These are phyloP conservation scores for Uloborus diversus DNA, from an alignment of 1,140 invertebrate species.

Conservation along the genomic window DNA sequence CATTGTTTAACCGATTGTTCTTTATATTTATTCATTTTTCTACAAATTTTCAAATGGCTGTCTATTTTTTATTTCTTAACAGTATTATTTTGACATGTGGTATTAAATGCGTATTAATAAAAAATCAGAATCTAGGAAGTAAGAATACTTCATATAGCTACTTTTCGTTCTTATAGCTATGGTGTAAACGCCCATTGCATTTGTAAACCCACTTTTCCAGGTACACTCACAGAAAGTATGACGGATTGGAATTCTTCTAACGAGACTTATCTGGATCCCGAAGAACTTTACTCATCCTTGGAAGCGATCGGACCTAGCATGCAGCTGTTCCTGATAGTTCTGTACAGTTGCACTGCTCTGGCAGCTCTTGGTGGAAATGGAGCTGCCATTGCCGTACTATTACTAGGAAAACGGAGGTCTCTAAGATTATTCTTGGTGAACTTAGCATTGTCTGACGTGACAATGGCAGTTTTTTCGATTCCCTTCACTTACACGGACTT, in stretches of 20 bases:
- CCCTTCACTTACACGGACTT: slow-evolving; percentile 68
- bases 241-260: slow-evolving; percentile 6
- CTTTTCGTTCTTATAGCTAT: no score
- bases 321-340: slow-evolving; percentile 62
- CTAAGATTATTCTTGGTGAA: slow-evolving; percentile 66
- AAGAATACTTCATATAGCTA: no score
- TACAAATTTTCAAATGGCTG: no score
- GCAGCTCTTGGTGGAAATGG: slow-evolving; percentile 64
- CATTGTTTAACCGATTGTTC: no score
- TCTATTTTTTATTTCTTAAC: no score
- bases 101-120: no score
- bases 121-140: no score
- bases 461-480: slow-evolving; percentile 67
- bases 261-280: slow-evolving; percentile 1
- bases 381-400: slow-evolving; percentile 64
- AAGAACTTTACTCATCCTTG: slow-evolving; percentile 33
- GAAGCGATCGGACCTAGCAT: slow-evolving; percentile 53
- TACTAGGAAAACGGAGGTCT: slow-evolving; percentile 63
- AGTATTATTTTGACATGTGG: no score
- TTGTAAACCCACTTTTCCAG: no score
- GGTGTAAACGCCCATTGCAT: no score
- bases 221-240: no score
- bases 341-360: slow-evolving; percentile 65
- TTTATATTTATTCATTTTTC: no score
- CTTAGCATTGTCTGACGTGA: slow-evolving; percentile 65